Evolutionary conservation across 2,888 invertebrate species (phyloP), one percentile per base, ranked within the genome.

Genomic region (Caenorhabditis sulstoni): DNA sequence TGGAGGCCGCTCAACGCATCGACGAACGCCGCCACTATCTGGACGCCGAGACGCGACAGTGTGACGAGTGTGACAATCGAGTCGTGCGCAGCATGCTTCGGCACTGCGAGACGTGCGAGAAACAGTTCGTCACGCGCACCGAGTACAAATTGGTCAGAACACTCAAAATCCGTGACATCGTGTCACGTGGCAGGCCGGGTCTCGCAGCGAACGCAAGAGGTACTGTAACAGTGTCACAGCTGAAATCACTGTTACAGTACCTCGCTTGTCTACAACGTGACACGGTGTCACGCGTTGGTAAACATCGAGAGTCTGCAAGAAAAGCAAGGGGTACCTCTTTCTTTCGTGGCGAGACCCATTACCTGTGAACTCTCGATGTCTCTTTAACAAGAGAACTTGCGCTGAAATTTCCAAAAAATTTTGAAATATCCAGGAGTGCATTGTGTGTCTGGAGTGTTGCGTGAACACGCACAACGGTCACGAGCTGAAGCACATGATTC

Each of bases 401-500:
- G n/a, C n/a, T 7, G 37, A n/a, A 39, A 37, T 37, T 37, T 37
- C 37, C 37, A 37, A n/a, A n/a, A n/a, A n/a, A n/a, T n/a, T n/a
- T n/a, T n/a, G n/a, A n/a, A n/a, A n/a, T n/a, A n/a, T n/a, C n/a
- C 18, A 75, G 75, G 77, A 77, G 20, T 77, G 77, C 37, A 64
- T 77, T 7, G 53, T 77, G 11, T 88, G 88, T 57, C 70, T 88
- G 35, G 88, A 88, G 66, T 88, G 88, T 57, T 88, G 88, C 77
- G 88, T 88, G 16, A 87, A 87, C 52, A 55, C 71, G n/a, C 88
- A 88, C 73, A 88, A 88, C 70, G 87, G 87, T 16, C 88, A 88
- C 61, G 64, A 55, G 9, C 78, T 88, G 14, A 3, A 11, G 37
- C 68, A 23, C 3, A 44, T 57, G 16, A 29, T 14, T 14, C 57